A percentile compares a stretch with the other conserved stretches of the same genome.
Evolutionary conservation across 2,888 invertebrate genomes (phyloP).

Genomic region (Candidula unifasciata): DNA sequence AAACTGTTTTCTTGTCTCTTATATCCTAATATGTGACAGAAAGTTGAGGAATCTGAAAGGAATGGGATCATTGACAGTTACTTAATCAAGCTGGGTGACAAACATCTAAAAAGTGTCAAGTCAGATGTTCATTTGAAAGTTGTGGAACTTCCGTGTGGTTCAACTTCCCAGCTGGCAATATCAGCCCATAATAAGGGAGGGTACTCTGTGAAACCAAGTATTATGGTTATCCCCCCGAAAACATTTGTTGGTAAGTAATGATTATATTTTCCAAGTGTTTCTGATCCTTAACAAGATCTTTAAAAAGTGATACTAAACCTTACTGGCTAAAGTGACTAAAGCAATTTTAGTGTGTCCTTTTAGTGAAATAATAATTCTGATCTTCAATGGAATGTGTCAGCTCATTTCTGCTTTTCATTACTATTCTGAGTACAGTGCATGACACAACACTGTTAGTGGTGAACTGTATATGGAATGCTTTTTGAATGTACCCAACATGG

Average conservation of each 20-base stretch:
- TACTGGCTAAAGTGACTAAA: no score
- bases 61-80: conserved; percentile 37
- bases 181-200: conserved; percentile 26
- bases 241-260: conserved; percentile 5
- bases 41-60: background rate
- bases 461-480: no score
- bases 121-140: background rate
- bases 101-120: background rate
- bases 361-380: no score
- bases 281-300: no score
- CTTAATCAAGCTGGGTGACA: background rate
- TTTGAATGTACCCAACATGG: no score
- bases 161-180: background rate
- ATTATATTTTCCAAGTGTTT: background rate
- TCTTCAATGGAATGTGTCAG: no score
- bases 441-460: no score
- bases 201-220: conserved; percentile 4
- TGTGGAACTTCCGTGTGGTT: background rate
- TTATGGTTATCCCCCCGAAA: background rate
- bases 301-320: no score
- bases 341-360: no score
- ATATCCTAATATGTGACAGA: background rate
- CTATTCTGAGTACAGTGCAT: no score
- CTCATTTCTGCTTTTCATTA: no score
- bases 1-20: no score